Percentiles rank a stretch among this genome's conserved stretches.
These are phyloP conservation scores for Globia sparganii DNA, from an alignment of 2,888 invertebrate genomes.

Conservation along the genomic window DNA sequence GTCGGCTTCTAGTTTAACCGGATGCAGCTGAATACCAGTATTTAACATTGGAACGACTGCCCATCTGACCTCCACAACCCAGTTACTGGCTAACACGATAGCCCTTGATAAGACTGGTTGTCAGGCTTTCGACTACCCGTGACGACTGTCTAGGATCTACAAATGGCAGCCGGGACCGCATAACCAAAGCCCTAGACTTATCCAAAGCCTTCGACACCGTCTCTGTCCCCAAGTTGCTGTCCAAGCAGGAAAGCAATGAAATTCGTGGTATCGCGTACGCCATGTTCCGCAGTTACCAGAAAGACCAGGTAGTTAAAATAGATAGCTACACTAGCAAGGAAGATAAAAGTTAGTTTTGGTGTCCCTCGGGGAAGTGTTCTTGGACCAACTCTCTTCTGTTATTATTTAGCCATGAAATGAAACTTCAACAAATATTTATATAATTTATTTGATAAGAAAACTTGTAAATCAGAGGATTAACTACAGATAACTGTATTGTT, in stretches of 20 bases:
- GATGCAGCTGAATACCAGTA: not conserved
- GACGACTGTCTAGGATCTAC: not conserved
- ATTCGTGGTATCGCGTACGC: too few species aligned
- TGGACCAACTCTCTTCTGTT: not conserved
- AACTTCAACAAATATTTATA: conserved; percentile 24
- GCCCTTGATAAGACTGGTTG: not conserved
- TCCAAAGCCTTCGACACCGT: not conserved
- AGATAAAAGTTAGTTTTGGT: too few species aligned
- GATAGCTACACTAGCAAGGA: too few species aligned
- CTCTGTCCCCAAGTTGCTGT: too few species aligned
- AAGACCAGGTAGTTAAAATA: too few species aligned
- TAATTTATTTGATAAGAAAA: conserved; percentile 56
- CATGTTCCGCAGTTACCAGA: too few species aligned
- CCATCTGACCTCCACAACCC: not conserved
- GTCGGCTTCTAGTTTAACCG: not conserved
- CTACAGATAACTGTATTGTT: conserved; percentile 39
- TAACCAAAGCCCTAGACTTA: not conserved
- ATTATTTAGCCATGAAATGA: conserved; percentile 4
- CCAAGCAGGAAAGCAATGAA: too few species aligned
- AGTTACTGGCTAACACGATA: not conserved
- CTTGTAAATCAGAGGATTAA: conserved; percentile 44
- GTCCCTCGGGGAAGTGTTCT: too few species aligned
- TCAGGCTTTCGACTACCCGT: not conserved
- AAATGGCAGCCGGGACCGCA: not conserved
- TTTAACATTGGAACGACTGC: not conserved